Base-by-base conservation (phyloP, 2,888 invertebrate genomes). In the Lithosia quadra region DNA sequence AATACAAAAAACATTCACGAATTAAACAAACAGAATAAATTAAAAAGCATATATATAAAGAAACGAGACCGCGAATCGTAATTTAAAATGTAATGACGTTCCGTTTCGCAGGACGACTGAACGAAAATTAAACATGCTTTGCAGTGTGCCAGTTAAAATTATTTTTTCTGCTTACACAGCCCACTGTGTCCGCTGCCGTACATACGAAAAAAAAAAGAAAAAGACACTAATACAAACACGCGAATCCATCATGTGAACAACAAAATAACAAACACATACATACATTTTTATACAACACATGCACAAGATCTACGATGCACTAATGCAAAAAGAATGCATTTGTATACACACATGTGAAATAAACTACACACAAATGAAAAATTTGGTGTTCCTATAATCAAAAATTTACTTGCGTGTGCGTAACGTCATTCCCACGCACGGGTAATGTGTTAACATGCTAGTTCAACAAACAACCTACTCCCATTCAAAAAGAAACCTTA, bases 1-100 rank as follows among this genome's bases (percentile, higher is more conserved):
- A 68, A 71, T 72, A 74, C 65, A 75, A 64, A 71, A 49, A 79
- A 72, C 67, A 72, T 86, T 80, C 84, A 81, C 81, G 79, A 86
- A 87, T 88, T 86, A 89, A 88, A 83, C 90, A 91, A 92, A 92
- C 91, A 91, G 87, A 89, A 80, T 86, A 88, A 89, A 91, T 92
- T 91, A 92, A 91, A 91, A 90, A 88, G 81, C 81, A 83, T 89
- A 92, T 90, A 90, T 89, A 91, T 87, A 86, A 84, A 88, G 18
- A 91, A 92, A 90, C 70, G 58, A 89, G 89, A 88, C 89, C 88
- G 86, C 88, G 91, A 86, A 91, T 90, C 90, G 93, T 92, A 94
- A 94, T 94, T 94, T 94, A 93, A 94, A 94, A 91, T 90, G 92
- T 94, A 94, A 94, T 94, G 94, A 93, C 93, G 92, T 92, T 92